Evolutionary conservation across 2,888 invertebrate species (phyloP).

Genomic region (Eupithecia pulchellata): DNA sequence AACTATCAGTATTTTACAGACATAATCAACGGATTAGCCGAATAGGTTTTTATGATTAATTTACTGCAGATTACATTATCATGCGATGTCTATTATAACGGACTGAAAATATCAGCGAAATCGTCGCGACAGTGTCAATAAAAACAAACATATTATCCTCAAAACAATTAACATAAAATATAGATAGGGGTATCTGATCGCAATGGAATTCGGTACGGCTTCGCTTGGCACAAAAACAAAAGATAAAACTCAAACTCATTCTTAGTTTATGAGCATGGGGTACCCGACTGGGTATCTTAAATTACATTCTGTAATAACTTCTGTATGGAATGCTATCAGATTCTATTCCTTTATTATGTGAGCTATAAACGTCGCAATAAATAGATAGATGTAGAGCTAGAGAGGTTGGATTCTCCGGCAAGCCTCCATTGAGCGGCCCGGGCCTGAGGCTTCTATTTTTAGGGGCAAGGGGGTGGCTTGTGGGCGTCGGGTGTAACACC

Average conservation of each 20-base stretch:
- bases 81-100: constrained; percentile 4
- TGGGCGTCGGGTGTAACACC: constrained; percentile 64
- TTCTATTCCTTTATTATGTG: constrained; percentile 33
- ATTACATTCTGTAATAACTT: constrained; percentile 31
- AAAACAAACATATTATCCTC: constrained; percentile 23
- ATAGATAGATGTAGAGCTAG: constrained; percentile 24
- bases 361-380: constrained; percentile 32
- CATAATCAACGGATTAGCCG: neutral
- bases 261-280: constrained; percentile 14
- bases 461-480: constrained; percentile 63
- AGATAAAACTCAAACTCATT: constrained; percentile 28
- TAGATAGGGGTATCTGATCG: constrained; percentile 27
- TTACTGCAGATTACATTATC: neutral
- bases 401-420: constrained; percentile 38
- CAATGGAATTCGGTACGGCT: constrained; percentile 18
- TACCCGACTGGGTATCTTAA: constrained; percentile 20
- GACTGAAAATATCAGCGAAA: constrained; percentile 9
- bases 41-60: neutral
- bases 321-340: constrained; percentile 17
- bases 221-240: constrained; percentile 30
- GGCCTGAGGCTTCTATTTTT: constrained; percentile 77
- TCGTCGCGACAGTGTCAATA: constrained; percentile 28
- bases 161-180: constrained; percentile 27
- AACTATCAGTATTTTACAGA: neutral
- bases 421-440: constrained; percentile 75